Evolutionary conservation across 2,113 vertebrate species (phyloP).

Genomic region (Seriola quinqueradiata): DNA sequence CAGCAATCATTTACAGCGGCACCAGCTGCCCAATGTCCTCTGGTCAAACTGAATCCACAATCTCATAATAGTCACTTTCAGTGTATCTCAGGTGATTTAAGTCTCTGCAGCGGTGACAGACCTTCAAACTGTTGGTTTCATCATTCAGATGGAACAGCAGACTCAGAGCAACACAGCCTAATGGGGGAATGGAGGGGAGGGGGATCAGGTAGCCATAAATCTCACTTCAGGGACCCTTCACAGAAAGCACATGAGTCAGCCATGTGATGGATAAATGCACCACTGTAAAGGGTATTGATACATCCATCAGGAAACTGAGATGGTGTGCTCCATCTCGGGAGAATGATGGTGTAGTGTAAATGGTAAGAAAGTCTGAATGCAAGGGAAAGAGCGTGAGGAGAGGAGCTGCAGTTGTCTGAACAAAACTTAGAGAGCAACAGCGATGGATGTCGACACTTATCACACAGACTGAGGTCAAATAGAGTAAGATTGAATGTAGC

Average conservation of each 20-base stretch:
- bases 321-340: constrained; percentile 41
- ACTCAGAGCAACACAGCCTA: constrained; percentile 50
- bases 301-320: constrained; percentile 53
- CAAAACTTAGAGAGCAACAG: not conserved
- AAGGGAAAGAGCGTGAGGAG: constrained; percentile 4
- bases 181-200: constrained; percentile 33
- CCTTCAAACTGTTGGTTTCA: constrained; percentile 68
- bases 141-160: constrained; percentile 58
- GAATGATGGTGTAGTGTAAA: constrained; percentile 38
- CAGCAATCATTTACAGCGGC: constrained; percentile 69
- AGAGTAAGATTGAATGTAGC: not conserved
- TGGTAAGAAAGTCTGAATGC: not conserved
- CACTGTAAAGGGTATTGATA: constrained; percentile 68
- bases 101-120: constrained; percentile 44
- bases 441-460: not conserved
- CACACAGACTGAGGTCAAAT: constrained; percentile 1
- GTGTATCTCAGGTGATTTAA: constrained; percentile 67
- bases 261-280: constrained; percentile 67
- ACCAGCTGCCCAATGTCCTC: constrained; percentile 73
- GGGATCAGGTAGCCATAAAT: constrained; percentile 66
- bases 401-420: constrained; percentile 1
- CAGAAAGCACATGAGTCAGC: constrained; percentile 23
- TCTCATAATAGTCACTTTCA: constrained; percentile 60
- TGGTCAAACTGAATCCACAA: constrained; percentile 68
- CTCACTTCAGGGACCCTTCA: constrained; percentile 64